phyloP scores from a whole-genome alignment of 2,113 vertebrate species.

The Terrapene triunguis region DNA sequence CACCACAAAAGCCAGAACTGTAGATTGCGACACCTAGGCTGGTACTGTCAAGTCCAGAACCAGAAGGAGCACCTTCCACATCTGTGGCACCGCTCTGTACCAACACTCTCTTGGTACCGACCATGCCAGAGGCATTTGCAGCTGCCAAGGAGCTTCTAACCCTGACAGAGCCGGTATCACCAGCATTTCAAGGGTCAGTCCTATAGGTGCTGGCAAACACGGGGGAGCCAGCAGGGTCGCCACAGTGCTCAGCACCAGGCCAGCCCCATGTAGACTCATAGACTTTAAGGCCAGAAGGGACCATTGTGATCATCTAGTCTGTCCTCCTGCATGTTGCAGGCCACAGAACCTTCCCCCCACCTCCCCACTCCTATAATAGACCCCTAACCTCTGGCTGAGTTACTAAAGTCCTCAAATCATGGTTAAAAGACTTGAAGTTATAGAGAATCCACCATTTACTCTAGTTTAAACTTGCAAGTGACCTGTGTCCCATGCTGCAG shows the following conservation, averaged over 20 bases:
- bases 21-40: not conserved
- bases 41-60: not conserved
- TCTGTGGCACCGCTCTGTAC: not conserved
- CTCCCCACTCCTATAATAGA: not conserved
- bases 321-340: not conserved
- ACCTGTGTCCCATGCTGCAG: not conserved
- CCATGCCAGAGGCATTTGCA: not conserved
- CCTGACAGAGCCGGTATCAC: too few relatives aligned
- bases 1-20: too few relatives aligned
- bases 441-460: not conserved
- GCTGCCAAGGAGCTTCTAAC: not conserved
- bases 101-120: not conserved
- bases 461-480: not conserved
- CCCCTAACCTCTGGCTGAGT: not conserved
- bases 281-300: not conserved
- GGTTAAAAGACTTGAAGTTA: not conserved
- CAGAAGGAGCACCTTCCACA: not conserved
- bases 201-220: not conserved
- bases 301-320: not conserved
- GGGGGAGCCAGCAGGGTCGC: not conserved
- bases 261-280: too few relatives aligned
- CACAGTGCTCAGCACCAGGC: too few relatives aligned
- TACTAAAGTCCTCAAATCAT: not conserved
- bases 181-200: not conserved
- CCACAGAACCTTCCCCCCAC: not conserved